Conservation (phyloP, 2,797 vertebrate genomes). For the Anolis apletophallus region DNA sequence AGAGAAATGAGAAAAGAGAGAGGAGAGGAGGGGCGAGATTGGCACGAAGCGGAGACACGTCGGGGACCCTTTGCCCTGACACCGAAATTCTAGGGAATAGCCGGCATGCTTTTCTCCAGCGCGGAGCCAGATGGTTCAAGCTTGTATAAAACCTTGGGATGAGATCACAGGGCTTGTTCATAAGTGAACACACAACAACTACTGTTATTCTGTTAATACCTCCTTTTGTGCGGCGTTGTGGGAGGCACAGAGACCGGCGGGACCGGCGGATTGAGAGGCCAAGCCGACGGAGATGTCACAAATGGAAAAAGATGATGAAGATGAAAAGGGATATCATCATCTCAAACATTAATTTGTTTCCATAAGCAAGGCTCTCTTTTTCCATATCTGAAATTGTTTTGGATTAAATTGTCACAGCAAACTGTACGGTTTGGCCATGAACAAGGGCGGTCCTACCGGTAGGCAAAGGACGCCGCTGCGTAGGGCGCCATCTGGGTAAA, state of each 20-base stretch:
- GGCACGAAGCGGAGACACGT: constrained; percentile 66
- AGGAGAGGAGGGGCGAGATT: constrained; percentile 35
- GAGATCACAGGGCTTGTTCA: constrained; percentile 84
- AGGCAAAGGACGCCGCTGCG: too few species aligned
- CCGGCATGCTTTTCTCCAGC: constrained; percentile 84
- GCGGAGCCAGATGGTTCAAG: constrained; percentile 93
- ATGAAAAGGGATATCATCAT: constrained; percentile 16
- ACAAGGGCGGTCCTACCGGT: too few species aligned
- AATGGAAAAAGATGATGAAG: not conserved
- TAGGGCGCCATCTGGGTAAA: too few species aligned
- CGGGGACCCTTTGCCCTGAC: constrained; percentile 65
- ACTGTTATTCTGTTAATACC: constrained; percentile 70
- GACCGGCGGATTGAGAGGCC: constrained; percentile 40
- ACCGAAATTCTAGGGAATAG: constrained; percentile 85
- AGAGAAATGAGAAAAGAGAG: constrained; percentile 44
- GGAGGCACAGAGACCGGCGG: constrained; percentile 35
- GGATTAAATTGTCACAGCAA: constrained; percentile 73
- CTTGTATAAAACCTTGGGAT: constrained; percentile 84
- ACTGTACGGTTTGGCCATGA: constrained; percentile 51
- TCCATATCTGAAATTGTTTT: constrained; percentile 57
- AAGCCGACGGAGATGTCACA: constrained; percentile 66
- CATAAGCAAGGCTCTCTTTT: constrained; percentile 47
- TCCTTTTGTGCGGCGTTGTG: constrained; percentile 68
- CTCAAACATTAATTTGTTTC: constrained; percentile 75
- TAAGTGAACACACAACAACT: constrained; percentile 75